Evolutionary conservation across 2,888 invertebrate species (phyloP).

Genomic region (Agapostemon virescens): DNA sequence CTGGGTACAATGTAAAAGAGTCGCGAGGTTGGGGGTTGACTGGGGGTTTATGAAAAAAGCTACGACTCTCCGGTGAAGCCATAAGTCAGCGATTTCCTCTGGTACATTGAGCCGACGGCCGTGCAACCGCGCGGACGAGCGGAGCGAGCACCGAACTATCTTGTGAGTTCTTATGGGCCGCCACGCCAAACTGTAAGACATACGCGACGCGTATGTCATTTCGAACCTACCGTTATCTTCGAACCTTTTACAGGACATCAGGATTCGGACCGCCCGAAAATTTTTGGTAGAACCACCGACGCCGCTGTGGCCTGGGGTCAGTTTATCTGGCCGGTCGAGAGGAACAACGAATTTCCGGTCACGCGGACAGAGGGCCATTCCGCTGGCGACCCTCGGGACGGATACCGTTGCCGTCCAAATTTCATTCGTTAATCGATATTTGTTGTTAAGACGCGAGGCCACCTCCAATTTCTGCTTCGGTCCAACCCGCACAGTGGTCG

Average conservation of each 20-base stretch:
- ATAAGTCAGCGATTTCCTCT: slow-evolving; percentile 80
- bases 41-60: slow-evolving; percentile 76
- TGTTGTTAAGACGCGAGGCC: too few relatives aligned
- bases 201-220: slow-evolving; percentile 76
- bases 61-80: slow-evolving; percentile 76
- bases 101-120: slow-evolving; percentile 78
- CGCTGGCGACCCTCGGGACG: not conserved
- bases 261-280: slow-evolving; percentile 67
- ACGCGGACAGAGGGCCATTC: not conserved
- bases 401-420: not conserved
- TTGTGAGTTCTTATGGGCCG: slow-evolving; percentile 62
- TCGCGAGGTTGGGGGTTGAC: slow-evolving; percentile 72
- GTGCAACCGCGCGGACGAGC: slow-evolving; percentile 62
- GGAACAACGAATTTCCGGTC: slow-evolving; percentile 57
- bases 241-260: slow-evolving; percentile 66
- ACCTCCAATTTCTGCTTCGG: too few relatives aligned
- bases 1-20: slow-evolving; percentile 79
- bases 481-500: too few relatives aligned
- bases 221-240: slow-evolving; percentile 74
- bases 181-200: slow-evolving; percentile 62
- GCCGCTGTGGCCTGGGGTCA: slow-evolving; percentile 51
- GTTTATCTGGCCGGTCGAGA: slow-evolving; percentile 64
- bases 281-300: slow-evolving; percentile 73
- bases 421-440: not conserved
- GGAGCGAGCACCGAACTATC: slow-evolving; percentile 57